A percentile compares a stretch with the other conserved stretches of the same genome.
These are phyloP conservation scores for Donacobius atricapilla DNA, from an alignment of 2,113 vertebrate genomes.

Conservation along the genomic window DNA sequence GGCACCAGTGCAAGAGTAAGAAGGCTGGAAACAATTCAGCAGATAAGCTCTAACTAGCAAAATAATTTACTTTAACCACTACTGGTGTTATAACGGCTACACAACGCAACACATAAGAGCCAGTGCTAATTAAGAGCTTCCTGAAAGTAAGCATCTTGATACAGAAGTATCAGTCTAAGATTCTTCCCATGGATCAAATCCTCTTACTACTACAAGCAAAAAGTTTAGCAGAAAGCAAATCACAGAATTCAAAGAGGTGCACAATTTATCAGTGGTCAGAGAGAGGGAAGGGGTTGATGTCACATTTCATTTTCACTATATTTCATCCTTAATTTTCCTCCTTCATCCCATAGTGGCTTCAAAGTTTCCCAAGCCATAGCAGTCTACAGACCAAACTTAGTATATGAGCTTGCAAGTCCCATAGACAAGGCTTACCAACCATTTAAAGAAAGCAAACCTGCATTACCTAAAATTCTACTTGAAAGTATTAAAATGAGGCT, in stretches of 20 bases:
- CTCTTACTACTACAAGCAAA: neutral
- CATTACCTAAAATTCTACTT: neutral
- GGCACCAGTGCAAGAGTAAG: neutral
- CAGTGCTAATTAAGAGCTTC: neutral
- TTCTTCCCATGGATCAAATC: neutral
- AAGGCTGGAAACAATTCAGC: neutral
- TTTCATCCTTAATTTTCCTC: neutral
- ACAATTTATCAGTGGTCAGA: neutral
- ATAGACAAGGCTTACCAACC: neutral
- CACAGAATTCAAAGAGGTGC: neutral
- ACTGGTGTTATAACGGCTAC: neutral
- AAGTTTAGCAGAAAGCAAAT: neutral
- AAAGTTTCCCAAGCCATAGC: neutral
- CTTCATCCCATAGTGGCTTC: neutral
- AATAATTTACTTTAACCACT: neutral
- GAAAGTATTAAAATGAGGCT: neutral
- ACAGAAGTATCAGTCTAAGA: neutral
- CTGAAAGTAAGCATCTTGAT: neutral
- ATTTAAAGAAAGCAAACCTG: neutral
- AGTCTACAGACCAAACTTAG: neutral
- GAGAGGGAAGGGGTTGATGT: neutral
- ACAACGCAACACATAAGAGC: neutral
- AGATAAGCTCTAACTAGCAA: neutral
- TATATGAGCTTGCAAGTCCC: neutral
- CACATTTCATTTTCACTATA: neutral